Percentiles rank a stretch among this genome's conserved stretches.
phyloP scores from a whole-genome alignment of 2,888 invertebrate genomes.

The Laothoe populi region DNA sequence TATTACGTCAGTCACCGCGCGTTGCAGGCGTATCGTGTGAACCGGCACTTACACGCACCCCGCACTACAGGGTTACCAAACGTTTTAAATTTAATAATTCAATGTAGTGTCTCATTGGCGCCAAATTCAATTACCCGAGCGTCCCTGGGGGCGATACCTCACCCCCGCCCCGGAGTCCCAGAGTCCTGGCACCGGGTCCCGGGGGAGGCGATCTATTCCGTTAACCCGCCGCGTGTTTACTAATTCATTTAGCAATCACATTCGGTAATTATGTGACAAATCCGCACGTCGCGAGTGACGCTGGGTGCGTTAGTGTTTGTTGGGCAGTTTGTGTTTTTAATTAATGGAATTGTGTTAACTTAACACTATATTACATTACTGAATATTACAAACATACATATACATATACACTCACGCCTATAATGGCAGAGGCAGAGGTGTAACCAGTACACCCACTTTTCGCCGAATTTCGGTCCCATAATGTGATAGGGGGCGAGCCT shows the following conservation, averaged over 20 bases:
- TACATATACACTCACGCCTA: no score
- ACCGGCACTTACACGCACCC: slow-evolving; percentile 6
- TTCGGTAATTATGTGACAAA: slow-evolving; percentile 78
- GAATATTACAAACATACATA: background rate
- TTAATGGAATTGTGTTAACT: background rate
- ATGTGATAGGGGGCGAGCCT: no score
- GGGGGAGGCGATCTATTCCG: slow-evolving; percentile 55
- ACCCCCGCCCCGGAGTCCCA: slow-evolving; percentile 33
- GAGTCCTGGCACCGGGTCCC: slow-evolving; percentile 37
- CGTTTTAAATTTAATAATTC: slow-evolving; percentile 79
- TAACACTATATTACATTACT: no score
- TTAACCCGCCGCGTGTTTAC: slow-evolving; percentile 66
- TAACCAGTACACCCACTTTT: no score
- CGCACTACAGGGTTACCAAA: slow-evolving; percentile 14
- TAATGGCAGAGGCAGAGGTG: no score
- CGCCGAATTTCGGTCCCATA: no score
- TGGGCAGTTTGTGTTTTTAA: slow-evolving; percentile 4
- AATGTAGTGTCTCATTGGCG: slow-evolving; percentile 80
- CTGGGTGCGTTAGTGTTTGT: background rate
- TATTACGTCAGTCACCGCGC: background rate
- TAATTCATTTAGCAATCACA: slow-evolving; percentile 80
- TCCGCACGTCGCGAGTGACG: slow-evolving; percentile 44
- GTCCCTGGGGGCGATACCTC: slow-evolving; percentile 46
- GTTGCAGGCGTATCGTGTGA: slow-evolving; percentile 2
- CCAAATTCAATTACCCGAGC: slow-evolving; percentile 77